A percentile compares a stretch with the other conserved stretches of the same genome.
Evolutionary conservation across 2,888 invertebrate species (phyloP).

Genomic region (Syritta pipiens): DNA sequence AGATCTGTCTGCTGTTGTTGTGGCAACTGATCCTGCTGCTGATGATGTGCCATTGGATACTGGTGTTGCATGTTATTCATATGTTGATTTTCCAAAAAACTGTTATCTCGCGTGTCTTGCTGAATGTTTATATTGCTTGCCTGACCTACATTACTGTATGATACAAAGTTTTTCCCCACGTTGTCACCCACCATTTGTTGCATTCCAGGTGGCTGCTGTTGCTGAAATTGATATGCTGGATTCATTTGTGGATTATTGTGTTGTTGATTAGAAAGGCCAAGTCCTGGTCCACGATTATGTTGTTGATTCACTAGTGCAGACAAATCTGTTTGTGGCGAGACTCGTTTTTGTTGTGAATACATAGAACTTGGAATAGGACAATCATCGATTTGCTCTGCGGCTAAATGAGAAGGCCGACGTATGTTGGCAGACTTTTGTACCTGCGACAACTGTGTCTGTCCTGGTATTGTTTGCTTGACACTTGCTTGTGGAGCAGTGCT

Average conservation of each 20-base stretch:
- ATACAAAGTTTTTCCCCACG: conserved; percentile 28
- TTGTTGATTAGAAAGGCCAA: conserved; percentile 51
- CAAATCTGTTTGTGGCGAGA: conserved; percentile 78
- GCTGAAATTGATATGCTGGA: conserved; percentile 77
- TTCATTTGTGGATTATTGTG: conserved; percentile 75
- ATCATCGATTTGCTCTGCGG: conserved; percentile 73
- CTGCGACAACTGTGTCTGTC: too few species aligned
- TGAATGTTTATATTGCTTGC: conserved; percentile 5
- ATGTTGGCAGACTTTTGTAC: conserved; percentile 70
- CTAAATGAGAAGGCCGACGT: conserved; percentile 73
- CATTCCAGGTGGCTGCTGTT: conserved; percentile 76
- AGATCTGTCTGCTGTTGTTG: conserved; percentile 71
- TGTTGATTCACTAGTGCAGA: conserved; percentile 76
- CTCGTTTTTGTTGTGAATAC: conserved; percentile 78
- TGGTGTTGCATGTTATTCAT: conserved; percentile 50
- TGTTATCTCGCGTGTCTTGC: background rate
- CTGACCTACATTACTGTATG: conserved; percentile 9
- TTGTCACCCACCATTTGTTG: conserved; percentile 45
- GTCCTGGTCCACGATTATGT: conserved; percentile 69
- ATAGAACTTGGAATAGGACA: conserved; percentile 79
- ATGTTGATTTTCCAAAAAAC: conserved; percentile 25
- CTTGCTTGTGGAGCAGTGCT: conserved; percentile 28
- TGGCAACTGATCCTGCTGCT: conserved; percentile 72
- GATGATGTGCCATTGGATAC: conserved; percentile 71
- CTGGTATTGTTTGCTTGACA: conserved; percentile 48